Base-by-base conservation (phyloP, 23 tunicate species). In the Ascidia mentula region DNA sequence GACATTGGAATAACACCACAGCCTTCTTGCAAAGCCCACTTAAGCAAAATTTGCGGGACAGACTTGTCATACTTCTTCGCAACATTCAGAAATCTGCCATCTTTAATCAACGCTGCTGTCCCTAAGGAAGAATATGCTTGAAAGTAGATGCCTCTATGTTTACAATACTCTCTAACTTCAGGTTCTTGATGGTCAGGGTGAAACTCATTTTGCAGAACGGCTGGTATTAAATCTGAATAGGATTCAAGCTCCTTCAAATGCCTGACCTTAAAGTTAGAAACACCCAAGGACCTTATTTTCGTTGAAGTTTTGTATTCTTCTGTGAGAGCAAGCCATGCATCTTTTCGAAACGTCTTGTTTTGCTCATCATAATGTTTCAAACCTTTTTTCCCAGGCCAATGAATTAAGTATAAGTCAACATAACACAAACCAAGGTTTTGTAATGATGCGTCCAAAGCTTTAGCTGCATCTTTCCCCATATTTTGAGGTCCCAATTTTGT, bases 341-440 rank as follows among this genome's bases (percentile, higher is more conserved):
- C 79, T 37, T 37, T 78, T 6, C 97, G 71, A 36, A 40, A 79
- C 31, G 35, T 34, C 39, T 80, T 46, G 60, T 92, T 87, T 17
- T 8, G 24, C 46, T 28, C 35, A 74, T 92, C 86, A n/a, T 69
- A 79, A 36, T 36, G 70, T 42, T 87, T 73, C 15, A 80, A 6
- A 0, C 97, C 97, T 72, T 87, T 86, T 42, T 77, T 92, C 37
- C 92, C 97, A 31, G 97, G 97, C 97, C 97, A 92, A 65, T 92
- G 97, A 12, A 92, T 92, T 17, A 92, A 60, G 76, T 78, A 92
- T 5, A 92, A 69, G 79, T 92, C 97, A 40, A 92, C 61, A 76
- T 87, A 83, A 69, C 79, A 81, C 65, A 85, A 9, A 33, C 75
- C 40, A 18, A 92, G 46, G 3, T 87, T 92, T 0, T 22, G n/a